These are phyloP conservation scores for Margarornis squamiger DNA, from an alignment of 2,797 vertebrate species.

Conservation along the genomic window DNA sequence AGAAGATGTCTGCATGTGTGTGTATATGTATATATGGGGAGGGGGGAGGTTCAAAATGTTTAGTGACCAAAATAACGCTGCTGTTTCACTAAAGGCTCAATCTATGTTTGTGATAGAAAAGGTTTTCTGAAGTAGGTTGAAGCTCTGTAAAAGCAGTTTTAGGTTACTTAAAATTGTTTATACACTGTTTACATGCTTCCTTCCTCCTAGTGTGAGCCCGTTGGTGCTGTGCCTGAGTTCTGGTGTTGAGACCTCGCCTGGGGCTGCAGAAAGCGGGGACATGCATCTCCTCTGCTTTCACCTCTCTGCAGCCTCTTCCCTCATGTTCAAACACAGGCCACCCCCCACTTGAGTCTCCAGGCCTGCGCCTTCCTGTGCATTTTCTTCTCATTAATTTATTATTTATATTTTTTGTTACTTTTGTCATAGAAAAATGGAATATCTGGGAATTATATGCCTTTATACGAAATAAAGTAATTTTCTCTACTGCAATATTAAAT, in stretches of 20 bases:
- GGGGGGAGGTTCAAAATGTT: not conserved
- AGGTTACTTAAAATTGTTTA: not conserved
- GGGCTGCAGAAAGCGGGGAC: not conserved
- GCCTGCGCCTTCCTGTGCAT: rapidly evolving
- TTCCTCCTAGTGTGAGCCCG: not conserved
- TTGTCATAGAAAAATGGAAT: not conserved
- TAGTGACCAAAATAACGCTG: not conserved
- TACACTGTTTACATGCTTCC: not conserved
- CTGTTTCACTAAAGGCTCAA: not conserved
- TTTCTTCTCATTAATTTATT: not conserved
- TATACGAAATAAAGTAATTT: not conserved
- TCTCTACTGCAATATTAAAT: not conserved
- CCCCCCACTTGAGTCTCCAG: not conserved
- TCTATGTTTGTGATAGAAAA: not conserved
- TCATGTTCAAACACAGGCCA: rapidly evolving
- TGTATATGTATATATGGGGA: not conserved
- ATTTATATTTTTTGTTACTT: not conserved
- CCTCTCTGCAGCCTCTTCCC: not conserved
- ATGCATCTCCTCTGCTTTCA: not conserved
- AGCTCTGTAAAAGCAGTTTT: not conserved
- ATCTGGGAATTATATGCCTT: not conserved
- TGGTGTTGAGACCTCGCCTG: rapidly evolving
- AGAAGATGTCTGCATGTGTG: rapidly evolving
- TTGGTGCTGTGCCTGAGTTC: not conserved
- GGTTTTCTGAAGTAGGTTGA: not conserved